Conservation (phyloP, 2,888 invertebrate genomes). For the Cremastobaeus sp. region DNA sequence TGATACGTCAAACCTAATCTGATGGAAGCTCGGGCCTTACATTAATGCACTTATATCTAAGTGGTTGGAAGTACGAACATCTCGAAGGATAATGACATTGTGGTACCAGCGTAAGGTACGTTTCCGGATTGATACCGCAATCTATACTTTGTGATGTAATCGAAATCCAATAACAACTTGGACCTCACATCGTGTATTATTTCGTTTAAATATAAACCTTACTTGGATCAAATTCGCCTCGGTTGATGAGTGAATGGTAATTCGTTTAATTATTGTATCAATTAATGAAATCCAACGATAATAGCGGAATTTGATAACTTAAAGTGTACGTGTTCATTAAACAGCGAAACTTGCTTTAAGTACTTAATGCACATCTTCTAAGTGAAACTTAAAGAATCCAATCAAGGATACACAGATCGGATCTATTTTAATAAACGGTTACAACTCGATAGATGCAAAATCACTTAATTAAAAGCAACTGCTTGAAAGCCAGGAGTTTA, state of each 20-base stretch:
- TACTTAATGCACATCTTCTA: too few species aligned
- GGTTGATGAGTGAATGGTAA: conserved; percentile 23
- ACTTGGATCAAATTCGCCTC: not conserved
- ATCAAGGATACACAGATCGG: too few species aligned
- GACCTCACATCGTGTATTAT: conserved; percentile 28
- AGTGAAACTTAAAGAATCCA: too few species aligned
- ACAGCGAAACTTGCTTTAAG: too few species aligned
- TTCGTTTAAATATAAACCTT: conserved; percentile 3
- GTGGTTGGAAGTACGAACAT: conserved; percentile 38
- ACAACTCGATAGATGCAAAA: too few species aligned
- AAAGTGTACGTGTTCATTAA: too few species aligned
- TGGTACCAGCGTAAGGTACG: conserved; percentile 34
- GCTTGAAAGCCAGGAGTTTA: too few species aligned
- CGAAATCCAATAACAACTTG: conserved; percentile 65
- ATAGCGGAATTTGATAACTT: too few species aligned
- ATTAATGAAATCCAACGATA: too few species aligned
- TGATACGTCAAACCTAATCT: conserved; percentile 30
- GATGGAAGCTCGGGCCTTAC: conserved; percentile 30
- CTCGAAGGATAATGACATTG: conserved; percentile 43
- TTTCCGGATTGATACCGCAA: conserved; percentile 34
- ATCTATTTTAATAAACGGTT: too few species aligned
- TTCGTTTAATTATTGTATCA: conserved; percentile 11
- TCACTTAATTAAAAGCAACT: too few species aligned
- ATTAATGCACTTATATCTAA: conserved; percentile 38
- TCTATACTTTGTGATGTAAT: conserved; percentile 63